Base-by-base conservation (phyloP, 2,113 vertebrate species). In the Syngnathoides biaculeatus region DNA sequence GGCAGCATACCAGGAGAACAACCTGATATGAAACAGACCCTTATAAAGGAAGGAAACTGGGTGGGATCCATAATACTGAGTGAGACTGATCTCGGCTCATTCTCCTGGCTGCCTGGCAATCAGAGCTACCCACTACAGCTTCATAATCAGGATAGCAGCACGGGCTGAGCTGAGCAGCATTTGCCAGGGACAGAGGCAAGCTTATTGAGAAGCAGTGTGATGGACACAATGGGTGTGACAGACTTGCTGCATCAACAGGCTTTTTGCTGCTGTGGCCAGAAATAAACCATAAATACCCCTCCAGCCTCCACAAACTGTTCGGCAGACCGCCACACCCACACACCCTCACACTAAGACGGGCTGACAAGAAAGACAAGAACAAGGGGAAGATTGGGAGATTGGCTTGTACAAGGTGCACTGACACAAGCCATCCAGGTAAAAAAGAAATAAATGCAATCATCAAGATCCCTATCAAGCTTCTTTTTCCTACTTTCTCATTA, bases 161-260 rank as follows among this genome's bases (percentile, higher is more conserved):
- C 77, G 11, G 78, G 76, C 70, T 55, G 26, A 81, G 76, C 80
- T 71, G 77, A 77, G 84, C 78, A 65, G 65, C 38, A 65, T 72
- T 83, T 92, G 91, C 90, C 91, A 92, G 65, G 73, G 80, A 87
- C 86, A 83, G 86, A 86, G 87, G 83, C 75, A 73, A 12, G 60
- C 60, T 93, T 92, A 94, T 95, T 94, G 92, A 93, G 88, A 80
- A 79, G 92, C 87, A 85, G 88, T 77, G 87, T 91, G 79, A 88
- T 55, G 89, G 89, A 88, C 79, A 87, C 89, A 94, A 95, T 95
- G 80, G 81, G 77, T 86, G 62, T 65, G 93, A 93, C 92, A 93
- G 92, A 91, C 85, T 82, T 94, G 94, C 95, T 94, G 93, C 70
- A 87, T 95, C 94, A 94, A 95, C 95, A 90, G 86, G 79, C 85